These are phyloP conservation scores for Epirrhoe tristata DNA, from an alignment of 2,888 invertebrate genomes.

Conservation along the genomic window DNA sequence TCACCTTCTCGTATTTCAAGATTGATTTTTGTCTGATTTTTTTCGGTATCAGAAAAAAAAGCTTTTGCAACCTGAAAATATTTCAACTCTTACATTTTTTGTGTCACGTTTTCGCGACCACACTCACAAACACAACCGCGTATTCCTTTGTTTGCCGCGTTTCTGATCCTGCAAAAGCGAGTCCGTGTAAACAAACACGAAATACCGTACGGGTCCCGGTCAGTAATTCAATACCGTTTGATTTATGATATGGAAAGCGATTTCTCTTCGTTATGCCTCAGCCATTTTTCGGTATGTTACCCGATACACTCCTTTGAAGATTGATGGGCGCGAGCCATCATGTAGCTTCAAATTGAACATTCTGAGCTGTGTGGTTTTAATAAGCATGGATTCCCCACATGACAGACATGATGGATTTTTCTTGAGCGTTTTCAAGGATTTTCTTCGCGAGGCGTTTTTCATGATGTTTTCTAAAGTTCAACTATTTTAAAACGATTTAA, in stretches of 20 bases:
- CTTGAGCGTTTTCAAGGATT: neutral
- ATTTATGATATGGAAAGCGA: conserved; percentile 71
- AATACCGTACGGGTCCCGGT: conserved; percentile 45
- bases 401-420: neutral
- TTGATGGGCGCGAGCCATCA: conserved; percentile 26
- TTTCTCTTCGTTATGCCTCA: conserved; percentile 72
- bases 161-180: neutral
- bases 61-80: neutral
- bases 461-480: neutral
- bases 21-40: neutral
- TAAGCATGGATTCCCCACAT: conserved; percentile 1
- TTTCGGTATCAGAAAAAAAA: neutral
- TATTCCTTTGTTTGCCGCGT: neutral
- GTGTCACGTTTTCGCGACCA: neutral
- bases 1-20: too few relatives aligned
- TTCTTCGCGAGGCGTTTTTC: neutral
- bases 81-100: neutral
- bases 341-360: conserved; percentile 30
- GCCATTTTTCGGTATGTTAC: conserved; percentile 69
- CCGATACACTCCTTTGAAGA: conserved; percentile 43
- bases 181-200: neutral
- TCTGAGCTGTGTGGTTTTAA: conserved; percentile 3
- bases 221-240: conserved; percentile 71
- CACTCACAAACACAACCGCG: neutral
- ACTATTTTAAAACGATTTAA: neutral